Evolutionary conservation across 2,797 vertebrate species (phyloP).

Genomic region (Liasis olivaceus): DNA sequence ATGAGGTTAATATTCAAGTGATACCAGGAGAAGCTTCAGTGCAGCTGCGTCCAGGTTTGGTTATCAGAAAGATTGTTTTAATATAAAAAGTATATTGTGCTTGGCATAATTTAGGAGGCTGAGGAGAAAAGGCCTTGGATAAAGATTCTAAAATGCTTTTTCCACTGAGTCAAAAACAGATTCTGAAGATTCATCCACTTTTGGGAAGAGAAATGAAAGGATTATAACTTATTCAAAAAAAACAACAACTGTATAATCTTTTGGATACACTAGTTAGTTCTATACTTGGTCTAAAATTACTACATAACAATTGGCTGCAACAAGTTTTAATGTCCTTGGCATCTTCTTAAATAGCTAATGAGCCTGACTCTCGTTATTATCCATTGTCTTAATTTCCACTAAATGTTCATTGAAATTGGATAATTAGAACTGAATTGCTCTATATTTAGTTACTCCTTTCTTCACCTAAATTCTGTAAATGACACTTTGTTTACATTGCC

Average conservation of each 20-base stretch:
- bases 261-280: not conserved
- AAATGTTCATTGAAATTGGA: not conserved
- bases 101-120: not conserved
- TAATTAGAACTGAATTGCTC: not conserved
- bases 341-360: not conserved
- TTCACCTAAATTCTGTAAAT: not conserved
- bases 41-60: conserved; percentile 87
- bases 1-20: conserved; percentile 84
- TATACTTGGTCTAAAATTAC: not conserved
- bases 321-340: conserved; percentile 8
- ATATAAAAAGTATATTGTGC: not conserved
- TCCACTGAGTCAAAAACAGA: not conserved
- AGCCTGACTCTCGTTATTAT: not conserved
- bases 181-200: not conserved
- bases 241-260: not conserved
- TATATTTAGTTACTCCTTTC: not conserved
- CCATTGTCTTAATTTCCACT: conserved; percentile 9
- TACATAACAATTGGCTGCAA: not conserved
- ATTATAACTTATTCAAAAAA: not conserved
- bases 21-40: conserved; percentile 84
- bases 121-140: not conserved
- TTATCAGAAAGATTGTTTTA: conserved; percentile 13
- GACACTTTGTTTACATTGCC: not conserved
- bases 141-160: not conserved
- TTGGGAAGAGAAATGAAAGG: not conserved